These are phyloP conservation scores for Urocitellus parryii DNA, from an alignment of 2,113 vertebrate genomes.

Conservation along the genomic window DNA sequence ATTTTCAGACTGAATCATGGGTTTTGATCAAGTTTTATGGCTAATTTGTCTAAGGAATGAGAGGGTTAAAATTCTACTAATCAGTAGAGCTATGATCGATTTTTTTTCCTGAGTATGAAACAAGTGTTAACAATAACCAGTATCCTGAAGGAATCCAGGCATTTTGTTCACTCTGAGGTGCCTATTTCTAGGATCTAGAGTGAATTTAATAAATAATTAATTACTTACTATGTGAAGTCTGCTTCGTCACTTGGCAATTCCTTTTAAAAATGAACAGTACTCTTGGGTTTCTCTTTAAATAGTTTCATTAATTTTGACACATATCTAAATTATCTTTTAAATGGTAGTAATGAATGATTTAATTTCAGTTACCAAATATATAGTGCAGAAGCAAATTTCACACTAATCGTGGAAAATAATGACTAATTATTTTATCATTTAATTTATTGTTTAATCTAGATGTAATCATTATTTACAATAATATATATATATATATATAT, in stretches of 20 bases:
- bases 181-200: not conserved
- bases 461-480: not conserved
- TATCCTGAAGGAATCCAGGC: not conserved
- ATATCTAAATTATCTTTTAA: constrained; percentile 11
- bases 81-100: not conserved
- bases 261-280: constrained; percentile 39
- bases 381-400: constrained; percentile 46
- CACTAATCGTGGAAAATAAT: not conserved
- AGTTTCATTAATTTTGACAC: constrained; percentile 48
- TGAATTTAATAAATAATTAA: constrained; percentile 65
- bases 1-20: not conserved
- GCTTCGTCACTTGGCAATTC: constrained; percentile 11
- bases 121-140: not conserved
- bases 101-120: constrained; percentile 1
- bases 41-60: constrained; percentile 21
- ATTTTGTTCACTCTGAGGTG: constrained; percentile 31
- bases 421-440: not conserved
- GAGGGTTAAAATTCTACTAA: not conserved
- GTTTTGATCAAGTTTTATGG: constrained; percentile 38
- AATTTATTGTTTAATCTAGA: not conserved
- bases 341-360: not conserved
- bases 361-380: constrained; percentile 10
- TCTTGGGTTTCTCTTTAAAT: constrained; percentile 8
- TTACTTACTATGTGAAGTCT: not conserved
- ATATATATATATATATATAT: too few relatives aligned